Evolutionary conservation across 2,797 vertebrate genomes (phyloP).

Genomic region (Dallia pectoralis): DNA sequence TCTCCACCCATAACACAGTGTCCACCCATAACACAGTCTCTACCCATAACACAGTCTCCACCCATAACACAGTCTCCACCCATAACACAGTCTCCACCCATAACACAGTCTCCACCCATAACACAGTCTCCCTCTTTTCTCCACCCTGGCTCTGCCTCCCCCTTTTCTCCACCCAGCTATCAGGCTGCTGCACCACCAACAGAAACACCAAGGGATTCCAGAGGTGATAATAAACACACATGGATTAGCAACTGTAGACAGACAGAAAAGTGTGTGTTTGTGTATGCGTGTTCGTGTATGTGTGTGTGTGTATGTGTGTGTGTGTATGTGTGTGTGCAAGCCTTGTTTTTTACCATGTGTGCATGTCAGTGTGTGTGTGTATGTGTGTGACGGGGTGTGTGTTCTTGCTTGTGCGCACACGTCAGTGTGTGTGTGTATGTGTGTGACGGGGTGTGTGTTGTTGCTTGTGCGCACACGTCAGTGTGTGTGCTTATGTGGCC

Average conservation of each 20-base stretch:
- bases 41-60: too few species aligned
- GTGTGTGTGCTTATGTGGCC: neutral
- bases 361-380: neutral
- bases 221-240: neutral
- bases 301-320: neutral
- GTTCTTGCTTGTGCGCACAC: neutral
- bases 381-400: neutral
- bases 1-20: too few species aligned
- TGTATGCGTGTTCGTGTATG: neutral
- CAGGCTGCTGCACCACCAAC: neutral
- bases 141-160: too few species aligned
- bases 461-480: neutral
- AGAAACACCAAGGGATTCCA: conserved; percentile 26
- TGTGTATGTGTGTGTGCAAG: neutral
- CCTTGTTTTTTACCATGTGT: neutral
- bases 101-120: too few species aligned
- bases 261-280: neutral
- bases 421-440: neutral
- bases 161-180: too few species aligned
- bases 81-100: too few species aligned
- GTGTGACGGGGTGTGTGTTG: neutral
- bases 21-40: too few species aligned
- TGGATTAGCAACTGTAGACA: neutral
- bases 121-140: too few species aligned
- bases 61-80: too few species aligned